These are phyloP conservation scores for Numenius arquata DNA, from an alignment of 2,113 vertebrate species.

Conservation along the genomic window DNA sequence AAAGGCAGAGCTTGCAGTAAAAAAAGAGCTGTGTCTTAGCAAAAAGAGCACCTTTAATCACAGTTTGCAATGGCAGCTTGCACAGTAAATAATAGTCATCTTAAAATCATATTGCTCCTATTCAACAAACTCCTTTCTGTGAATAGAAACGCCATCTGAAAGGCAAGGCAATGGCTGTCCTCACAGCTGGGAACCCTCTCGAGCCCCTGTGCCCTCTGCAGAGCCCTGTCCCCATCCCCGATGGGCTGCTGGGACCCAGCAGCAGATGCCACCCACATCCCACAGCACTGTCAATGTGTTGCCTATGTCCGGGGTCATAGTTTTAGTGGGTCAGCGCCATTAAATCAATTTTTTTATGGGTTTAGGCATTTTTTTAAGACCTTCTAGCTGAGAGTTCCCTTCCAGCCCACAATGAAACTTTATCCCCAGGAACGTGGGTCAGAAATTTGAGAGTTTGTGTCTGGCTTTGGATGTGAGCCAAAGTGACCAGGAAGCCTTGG, in stretches of 20 bases:
- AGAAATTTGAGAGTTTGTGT: background rate
- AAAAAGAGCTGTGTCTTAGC: slow-evolving; percentile 33
- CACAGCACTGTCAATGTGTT: background rate
- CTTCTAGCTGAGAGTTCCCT: background rate
- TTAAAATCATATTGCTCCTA: background rate
- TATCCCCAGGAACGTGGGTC: rapidly evolving
- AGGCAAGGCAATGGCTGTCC: background rate
- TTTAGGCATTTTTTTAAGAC: background rate
- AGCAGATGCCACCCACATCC: background rate
- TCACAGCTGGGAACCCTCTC: background rate
- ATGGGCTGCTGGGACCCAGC: background rate
- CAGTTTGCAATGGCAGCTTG: slow-evolving; percentile 19
- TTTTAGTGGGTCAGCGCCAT: background rate
- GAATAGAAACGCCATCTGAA: background rate
- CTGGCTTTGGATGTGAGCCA: background rate
- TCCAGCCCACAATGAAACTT: background rate
- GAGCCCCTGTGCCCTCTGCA: background rate
- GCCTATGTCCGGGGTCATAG: background rate
- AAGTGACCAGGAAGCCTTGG: background rate
- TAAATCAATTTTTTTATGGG: background rate
- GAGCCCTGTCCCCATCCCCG: background rate
- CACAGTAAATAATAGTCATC: slow-evolving; percentile 10
- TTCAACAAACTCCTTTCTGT: background rate
- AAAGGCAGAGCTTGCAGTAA: slow-evolving; percentile 57
- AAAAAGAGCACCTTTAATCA: slow-evolving; percentile 57